Base-by-base conservation (phyloP, 2,113 vertebrate genomes). In the Siniperca knerii region DNA sequence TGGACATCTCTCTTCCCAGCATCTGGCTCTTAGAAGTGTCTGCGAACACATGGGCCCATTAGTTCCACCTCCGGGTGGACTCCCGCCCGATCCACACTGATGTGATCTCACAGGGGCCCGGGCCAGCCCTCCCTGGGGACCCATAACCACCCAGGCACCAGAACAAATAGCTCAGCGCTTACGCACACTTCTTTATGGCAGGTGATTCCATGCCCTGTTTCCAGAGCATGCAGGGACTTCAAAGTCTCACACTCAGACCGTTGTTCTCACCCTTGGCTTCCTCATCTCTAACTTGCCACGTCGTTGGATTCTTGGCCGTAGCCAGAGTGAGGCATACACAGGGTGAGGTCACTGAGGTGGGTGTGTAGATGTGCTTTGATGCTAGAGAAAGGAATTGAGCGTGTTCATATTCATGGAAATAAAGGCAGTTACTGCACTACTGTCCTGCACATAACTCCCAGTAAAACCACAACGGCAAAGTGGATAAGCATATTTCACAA, bases 11-110 rank as follows among this genome's bases (percentile, higher is more conserved):
- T 91, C 83, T 89, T 85, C 84, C 86, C 84, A 52, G 92, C 94
- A 95, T 96, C 94, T 96, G 95, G 94, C 88, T 93, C 91, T 95
- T 75, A 91, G 94, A 95, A 93, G 89, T 94, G 91, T 93, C 89
- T 90, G 80, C 29, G 83, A 92, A 94, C 94, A 96, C 93, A 95
- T 94, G 94, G 93, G 87, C 87, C 92, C 92, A 95, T 96, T 96
- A 94, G 95, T 95, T 96, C 93, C 93, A 95, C 93, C 90, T 93
- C 91, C 85, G 85, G 85, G 87, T 91, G 92, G 93, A 93, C 89
- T 90, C 89, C 89, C 74, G 82, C 93, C 89, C 79, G 64, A 87
- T 91, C 91, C 86, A 33, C 66, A 12, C 91, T 85, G 94, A 89
- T 92, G 92, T 94, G 93, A 94, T 95, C 93, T 94, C 94, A 92